Evolutionary conservation across 2,113 vertebrate genomes (phyloP), one percentile per base, ranked within the genome.

Genomic region (Clarias macrocephalus): DNA sequence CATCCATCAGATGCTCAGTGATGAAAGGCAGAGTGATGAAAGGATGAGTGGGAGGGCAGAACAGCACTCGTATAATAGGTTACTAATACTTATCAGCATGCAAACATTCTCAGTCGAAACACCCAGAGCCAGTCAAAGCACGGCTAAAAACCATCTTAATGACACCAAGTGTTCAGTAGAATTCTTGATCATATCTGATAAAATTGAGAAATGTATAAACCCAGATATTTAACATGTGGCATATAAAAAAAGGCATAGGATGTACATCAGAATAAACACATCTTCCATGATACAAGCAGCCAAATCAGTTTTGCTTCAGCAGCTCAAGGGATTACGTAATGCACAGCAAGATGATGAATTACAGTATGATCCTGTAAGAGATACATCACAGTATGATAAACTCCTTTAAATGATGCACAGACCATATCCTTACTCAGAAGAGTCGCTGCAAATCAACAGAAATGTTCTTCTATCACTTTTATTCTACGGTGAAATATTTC

Each of bases 21-120:
- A 80, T 77, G 52, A 83, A 85, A 82, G 66, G 73, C 87, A 65
- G 70, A 80, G 84, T 87, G 42, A 30, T 23, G 87, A 73, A 82
- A 82, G 60, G 56, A 86, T 83, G 88, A 89, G 85, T 88, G 57
- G 77, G 90, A 84, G 88, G 54, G 66, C 48, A 85, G 56, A 56
- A 80, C 75, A 70, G 63, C 52, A 28, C 76, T 65, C 65, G 80
- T 82, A 87, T 81, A 62, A 88, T 63, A 68, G 72, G 70, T 77
- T 88, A 87, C 86, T 88, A 88, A 84, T 83, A 73, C 56, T 87
- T 85, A 89, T 86, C 68, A 68, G 68, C 77, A 85, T 70, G 54
- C 80, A 89, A 66, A 82, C n/a, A 57, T 56, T 52, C 30, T 16
- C 70, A 60, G 11, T 52, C 73, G 15, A 15, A 52, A 25, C 73